These are phyloP conservation scores for Brachypterus glaber DNA, from an alignment of 2,888 invertebrate genomes.

Conservation along the genomic window DNA sequence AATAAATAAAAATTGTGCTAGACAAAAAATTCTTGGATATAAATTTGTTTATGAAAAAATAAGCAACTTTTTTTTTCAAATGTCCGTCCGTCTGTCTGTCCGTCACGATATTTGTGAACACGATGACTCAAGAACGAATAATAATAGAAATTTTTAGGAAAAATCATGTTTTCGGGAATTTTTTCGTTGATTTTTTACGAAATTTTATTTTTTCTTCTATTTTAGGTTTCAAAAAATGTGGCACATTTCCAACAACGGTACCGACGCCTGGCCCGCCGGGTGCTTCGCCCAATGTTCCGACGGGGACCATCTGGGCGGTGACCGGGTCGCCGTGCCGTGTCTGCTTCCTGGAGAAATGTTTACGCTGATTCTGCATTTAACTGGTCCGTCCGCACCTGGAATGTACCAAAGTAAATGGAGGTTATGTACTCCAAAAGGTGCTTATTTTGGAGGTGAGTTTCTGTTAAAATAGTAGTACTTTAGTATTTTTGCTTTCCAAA, in stretches of 20 bases:
- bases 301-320: slow-evolving; percentile 52
- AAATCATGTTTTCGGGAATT: too few relatives aligned
- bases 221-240: slow-evolving; percentile 76
- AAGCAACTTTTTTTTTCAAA: too few relatives aligned
- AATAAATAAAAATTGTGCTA: too few relatives aligned
- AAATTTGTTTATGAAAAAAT: too few relatives aligned
- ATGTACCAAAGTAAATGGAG: slow-evolving; percentile 83
- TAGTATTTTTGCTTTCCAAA: slow-evolving; percentile 3
- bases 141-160: too few relatives aligned
- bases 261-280: slow-evolving; percentile 78
- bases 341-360: slow-evolving; percentile 68
- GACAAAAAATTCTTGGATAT: too few relatives aligned
- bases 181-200: too few relatives aligned
- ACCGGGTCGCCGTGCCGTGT: slow-evolving; percentile 54
- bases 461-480: slow-evolving; percentile 4
- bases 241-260: slow-evolving; percentile 80
- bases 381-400: slow-evolving; percentile 65
- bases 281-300: slow-evolving; percentile 60
- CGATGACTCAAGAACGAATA: too few relatives aligned
- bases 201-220: too few relatives aligned
- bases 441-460: slow-evolving; percentile 80
- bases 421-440: slow-evolving; percentile 75
- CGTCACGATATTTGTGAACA: too few relatives aligned
- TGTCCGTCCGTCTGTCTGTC: too few relatives aligned
- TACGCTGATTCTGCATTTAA: slow-evolving; percentile 69